Conservation (phyloP, 2,888 invertebrate genomes). For the Seladonia tumulorum region DNA sequence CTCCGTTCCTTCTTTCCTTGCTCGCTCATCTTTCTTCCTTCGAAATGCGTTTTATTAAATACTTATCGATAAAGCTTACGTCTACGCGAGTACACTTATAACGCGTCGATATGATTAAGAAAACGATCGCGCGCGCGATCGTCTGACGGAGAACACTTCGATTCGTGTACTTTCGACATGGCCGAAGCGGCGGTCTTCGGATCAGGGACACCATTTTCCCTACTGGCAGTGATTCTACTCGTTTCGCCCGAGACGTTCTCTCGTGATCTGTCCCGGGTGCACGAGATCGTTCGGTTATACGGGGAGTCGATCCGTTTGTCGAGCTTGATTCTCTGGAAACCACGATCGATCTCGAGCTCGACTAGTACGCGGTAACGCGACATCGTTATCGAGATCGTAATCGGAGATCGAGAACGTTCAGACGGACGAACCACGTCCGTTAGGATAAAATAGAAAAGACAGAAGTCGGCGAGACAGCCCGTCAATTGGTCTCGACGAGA, state of each 20-base stretch:
- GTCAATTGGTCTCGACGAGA: slow-evolving; percentile 70
- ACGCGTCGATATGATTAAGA: slow-evolving; percentile 69
- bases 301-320: not conserved
- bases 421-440: not conserved
- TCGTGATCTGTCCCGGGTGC: not conserved
- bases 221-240: slow-evolving; percentile 29
- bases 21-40: slow-evolving; percentile 1
- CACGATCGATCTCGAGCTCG: not conserved
- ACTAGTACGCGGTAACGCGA: not conserved
- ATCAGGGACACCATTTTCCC: slow-evolving; percentile 6
- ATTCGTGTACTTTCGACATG: slow-evolving; percentile 16
- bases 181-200: slow-evolving; percentile 35
- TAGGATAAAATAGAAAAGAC: not conserved
- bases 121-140: slow-evolving; percentile 57
- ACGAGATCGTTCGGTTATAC: not conserved
- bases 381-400: not conserved
- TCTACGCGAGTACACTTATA: slow-evolving; percentile 69
- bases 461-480: not conserved
- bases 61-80: slow-evolving; percentile 60
- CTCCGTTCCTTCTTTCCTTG: not conserved
- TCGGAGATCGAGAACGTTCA: not conserved
- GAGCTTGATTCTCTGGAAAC: not conserved
- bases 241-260: not conserved
- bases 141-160: slow-evolving; percentile 52
- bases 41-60: slow-evolving; percentile 57